Evolutionary conservation across 2,797 vertebrate species (phyloP).

Genomic region (Peromyscus nudipes): DNA sequence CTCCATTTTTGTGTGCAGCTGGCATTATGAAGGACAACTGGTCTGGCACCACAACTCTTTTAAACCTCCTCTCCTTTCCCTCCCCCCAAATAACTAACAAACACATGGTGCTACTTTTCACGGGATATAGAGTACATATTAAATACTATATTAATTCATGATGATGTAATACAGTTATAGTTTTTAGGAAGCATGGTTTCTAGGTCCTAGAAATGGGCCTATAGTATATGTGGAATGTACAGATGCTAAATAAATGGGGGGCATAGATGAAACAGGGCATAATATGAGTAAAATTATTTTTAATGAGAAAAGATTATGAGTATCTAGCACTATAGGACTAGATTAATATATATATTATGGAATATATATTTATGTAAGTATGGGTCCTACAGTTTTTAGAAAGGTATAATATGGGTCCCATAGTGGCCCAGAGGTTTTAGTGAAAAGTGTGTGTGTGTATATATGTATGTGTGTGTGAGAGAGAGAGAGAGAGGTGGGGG

Average conservation of each 20-base stretch:
- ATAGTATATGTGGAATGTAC: not conserved
- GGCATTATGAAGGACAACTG: not conserved
- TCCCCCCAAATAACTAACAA: not conserved
- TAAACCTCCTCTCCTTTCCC: not conserved
- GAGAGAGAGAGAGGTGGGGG: too few relatives aligned
- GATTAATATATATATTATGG: not conserved
- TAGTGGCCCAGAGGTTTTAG: not conserved
- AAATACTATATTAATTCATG: not conserved
- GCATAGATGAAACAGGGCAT: not conserved
- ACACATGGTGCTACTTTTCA: not conserved
- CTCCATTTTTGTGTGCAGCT: not conserved
- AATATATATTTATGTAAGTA: not conserved
- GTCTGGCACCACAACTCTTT: not conserved
- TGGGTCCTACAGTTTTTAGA: not conserved
- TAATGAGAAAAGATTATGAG: not conserved
- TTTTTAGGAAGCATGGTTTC: slow-evolving; percentile 5
- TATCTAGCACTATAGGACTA: not conserved
- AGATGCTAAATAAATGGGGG: not conserved
- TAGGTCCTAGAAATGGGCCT: not conserved
- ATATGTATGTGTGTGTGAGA: not conserved
- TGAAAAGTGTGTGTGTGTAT: not conserved
- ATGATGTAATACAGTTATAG: not conserved
- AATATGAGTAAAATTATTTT: not conserved
- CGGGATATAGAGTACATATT: not conserved
- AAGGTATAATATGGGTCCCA: not conserved